Conservation (phyloP, 2,113 vertebrate species). For the Callopanchax toddi region DNA sequence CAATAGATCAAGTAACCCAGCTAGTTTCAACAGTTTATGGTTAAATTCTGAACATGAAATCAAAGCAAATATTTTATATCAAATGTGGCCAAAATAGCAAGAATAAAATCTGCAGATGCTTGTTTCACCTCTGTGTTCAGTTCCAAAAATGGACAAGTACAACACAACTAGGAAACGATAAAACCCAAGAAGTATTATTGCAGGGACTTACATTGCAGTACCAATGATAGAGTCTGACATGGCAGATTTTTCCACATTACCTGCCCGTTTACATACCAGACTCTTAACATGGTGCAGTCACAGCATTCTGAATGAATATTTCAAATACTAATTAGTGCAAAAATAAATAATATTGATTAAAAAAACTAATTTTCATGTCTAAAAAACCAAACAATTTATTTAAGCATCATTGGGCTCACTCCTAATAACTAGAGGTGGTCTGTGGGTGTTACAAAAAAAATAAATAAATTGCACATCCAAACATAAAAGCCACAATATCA, state of each 20-base stretch:
- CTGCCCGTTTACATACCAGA: background rate
- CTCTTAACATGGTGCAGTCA: background rate
- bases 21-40: constrained; percentile 67
- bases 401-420: too few relatives aligned
- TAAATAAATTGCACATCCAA: too few relatives aligned
- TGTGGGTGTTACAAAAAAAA: constrained; percentile 30
- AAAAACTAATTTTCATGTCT: too few relatives aligned
- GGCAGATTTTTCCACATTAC: too few relatives aligned
- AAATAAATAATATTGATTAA: background rate
- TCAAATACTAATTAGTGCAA: background rate
- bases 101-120: background rate
- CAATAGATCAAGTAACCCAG: constrained; percentile 82
- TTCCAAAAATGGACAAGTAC: background rate
- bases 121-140: constrained; percentile 20
- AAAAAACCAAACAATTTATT: too few relatives aligned
- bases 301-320: background rate
- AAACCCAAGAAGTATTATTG: background rate
- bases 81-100: background rate
- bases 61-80: constrained; percentile 4
- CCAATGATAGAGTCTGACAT: background rate
- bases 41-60: constrained; percentile 76
- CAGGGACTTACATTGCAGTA: background rate
- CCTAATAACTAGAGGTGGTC: background rate
- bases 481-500: constrained; percentile 40
- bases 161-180: background rate